A percentile compares a stretch with the other conserved stretches of the same genome.
These are phyloP conservation scores for Apis cerana DNA, from an alignment of 1,140 invertebrate genomes.

Conservation along the genomic window DNA sequence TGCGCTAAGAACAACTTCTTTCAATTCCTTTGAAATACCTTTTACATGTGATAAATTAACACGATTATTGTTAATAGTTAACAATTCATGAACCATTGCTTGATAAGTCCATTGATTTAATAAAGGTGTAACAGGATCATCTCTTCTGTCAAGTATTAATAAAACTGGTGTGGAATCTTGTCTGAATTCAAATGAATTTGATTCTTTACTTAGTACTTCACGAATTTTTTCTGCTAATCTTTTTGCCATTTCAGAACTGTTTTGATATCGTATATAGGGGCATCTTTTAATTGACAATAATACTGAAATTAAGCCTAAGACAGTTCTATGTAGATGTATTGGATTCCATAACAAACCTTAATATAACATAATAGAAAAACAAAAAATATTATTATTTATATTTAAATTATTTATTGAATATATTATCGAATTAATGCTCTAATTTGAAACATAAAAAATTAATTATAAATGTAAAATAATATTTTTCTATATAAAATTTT, in stretches of 20 bases:
- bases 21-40: slow-evolving; percentile 92
- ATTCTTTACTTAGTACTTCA: slow-evolving; percentile 93
- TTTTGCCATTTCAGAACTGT: slow-evolving; percentile 92
- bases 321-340: slow-evolving; percentile 87
- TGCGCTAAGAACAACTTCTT: slow-evolving; percentile 95
- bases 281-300: slow-evolving; percentile 95
- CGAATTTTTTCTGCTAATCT: slow-evolving; percentile 92
- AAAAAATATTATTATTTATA: not conserved
- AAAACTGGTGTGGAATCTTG: slow-evolving; percentile 89
- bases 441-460: not conserved
- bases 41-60: slow-evolving; percentile 93
- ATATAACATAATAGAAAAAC: slow-evolving; percentile 4
- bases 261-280: slow-evolving; percentile 95
- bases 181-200: slow-evolving; percentile 92
- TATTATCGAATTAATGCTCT: too few species aligned
- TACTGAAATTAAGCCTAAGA: slow-evolving; percentile 92
- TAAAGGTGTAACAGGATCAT: slow-evolving; percentile 97
- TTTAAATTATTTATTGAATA: not conserved
- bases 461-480: too few species aligned
- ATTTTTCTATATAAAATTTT: not conserved
- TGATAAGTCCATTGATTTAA: slow-evolving; percentile 99
- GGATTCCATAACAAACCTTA: slow-evolving; percentile 89
- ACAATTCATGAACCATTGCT: slow-evolving; percentile 99
- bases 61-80: slow-evolving; percentile 97
- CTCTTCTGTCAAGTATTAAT: slow-evolving; percentile 93